Conservation (phyloP, 1,140 invertebrate species). For the Tribolium castaneum region DNA sequence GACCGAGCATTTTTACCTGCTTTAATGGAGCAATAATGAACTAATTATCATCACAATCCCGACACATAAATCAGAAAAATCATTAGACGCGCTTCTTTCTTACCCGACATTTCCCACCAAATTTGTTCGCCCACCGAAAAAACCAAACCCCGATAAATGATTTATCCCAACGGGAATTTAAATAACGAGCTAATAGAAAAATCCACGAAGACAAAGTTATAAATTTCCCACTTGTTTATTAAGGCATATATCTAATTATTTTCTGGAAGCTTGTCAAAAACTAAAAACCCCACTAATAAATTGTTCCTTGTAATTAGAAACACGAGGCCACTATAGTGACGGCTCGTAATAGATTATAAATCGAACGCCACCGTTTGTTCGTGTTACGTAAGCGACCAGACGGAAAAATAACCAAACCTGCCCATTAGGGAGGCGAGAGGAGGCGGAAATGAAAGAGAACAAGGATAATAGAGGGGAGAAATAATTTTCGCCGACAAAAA, state of each 20-base stretch:
- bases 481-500: not conserved
- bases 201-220: constrained; percentile 9
- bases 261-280: constrained; percentile 50
- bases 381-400: constrained; percentile 17
- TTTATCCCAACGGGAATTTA: constrained; percentile 34
- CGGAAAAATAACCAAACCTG: not conserved
- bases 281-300: constrained; percentile 36
- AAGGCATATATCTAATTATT: constrained; percentile 47
- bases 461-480: not conserved
- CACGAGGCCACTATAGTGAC: constrained; percentile 25
- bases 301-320: constrained; percentile 35
- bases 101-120: not conserved
- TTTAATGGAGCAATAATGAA: constrained; percentile 43
- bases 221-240: constrained; percentile 43
- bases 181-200: constrained; percentile 41
- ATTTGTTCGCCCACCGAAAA: constrained; percentile 16
- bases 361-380: constrained; percentile 17
- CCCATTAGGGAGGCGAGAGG: not conserved
- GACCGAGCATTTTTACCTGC: constrained; percentile 42
- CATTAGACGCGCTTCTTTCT: not conserved
- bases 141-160: constrained; percentile 33
- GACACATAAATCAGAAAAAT: not conserved
- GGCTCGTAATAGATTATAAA: constrained; percentile 23
- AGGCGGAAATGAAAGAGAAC: not conserved
- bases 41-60: constrained; percentile 38